These are phyloP conservation scores for Epinotia nisella DNA, from an alignment of 2,888 invertebrate genomes.

Conservation along the genomic window DNA sequence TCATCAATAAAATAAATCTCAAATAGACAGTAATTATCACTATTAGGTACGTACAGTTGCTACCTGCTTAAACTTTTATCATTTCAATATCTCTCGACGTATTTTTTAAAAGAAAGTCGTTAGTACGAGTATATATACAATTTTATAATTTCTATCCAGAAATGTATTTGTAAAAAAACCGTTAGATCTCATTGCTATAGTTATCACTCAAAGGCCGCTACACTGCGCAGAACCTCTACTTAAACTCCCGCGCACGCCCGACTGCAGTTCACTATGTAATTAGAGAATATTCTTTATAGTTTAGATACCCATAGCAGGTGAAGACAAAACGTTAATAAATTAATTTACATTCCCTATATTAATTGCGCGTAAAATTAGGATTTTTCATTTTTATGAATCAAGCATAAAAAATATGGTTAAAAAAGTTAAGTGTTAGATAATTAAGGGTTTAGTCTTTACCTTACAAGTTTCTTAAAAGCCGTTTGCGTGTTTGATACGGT, in stretches of 20 bases:
- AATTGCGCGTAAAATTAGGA: conserved; percentile 34
- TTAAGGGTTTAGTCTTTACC: not conserved
- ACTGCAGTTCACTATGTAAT: conserved; percentile 34
- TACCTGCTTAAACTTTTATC: not conserved
- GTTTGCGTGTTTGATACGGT: not conserved
- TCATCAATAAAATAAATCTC: not conserved
- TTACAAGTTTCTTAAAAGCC: not conserved
- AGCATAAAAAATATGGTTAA: not conserved
- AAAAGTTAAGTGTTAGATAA: conserved; percentile 15
- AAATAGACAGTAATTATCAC: not conserved
- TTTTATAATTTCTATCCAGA: not conserved
- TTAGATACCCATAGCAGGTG: conserved; percentile 55
- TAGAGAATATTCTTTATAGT: conserved; percentile 45
- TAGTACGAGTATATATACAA: not conserved
- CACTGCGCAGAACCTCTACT: conserved; percentile 15
- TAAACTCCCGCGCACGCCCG: conserved; percentile 19
- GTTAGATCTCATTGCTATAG: not conserved
- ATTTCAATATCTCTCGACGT: no score
- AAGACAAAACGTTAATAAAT: conserved; percentile 44
- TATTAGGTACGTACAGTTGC: not conserved
- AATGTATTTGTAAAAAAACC: conserved; percentile 1
- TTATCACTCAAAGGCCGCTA: conserved; percentile 9
- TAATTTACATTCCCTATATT: conserved; percentile 36
- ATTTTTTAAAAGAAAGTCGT: no score
- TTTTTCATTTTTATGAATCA: not conserved